Conservation (phyloP, 2,888 invertebrate species). For the Mythimna loreyi region DNA sequence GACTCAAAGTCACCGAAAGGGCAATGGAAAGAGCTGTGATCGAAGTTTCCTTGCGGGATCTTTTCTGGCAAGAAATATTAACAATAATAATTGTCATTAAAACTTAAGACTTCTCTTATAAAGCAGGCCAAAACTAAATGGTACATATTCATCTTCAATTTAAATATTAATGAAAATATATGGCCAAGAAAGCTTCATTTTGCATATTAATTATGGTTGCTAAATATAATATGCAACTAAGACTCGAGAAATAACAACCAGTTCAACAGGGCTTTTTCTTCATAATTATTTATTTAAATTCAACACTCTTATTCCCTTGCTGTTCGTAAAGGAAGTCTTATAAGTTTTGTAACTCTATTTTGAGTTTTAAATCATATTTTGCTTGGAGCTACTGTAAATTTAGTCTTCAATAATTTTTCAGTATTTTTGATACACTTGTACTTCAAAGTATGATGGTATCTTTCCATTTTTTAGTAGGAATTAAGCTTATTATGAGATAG, state of each 20-base stretch:
- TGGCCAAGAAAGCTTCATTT: slow-evolving; percentile 37
- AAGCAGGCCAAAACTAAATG: slow-evolving; percentile 19
- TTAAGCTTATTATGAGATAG: neutral
- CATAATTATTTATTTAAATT: slow-evolving; percentile 17
- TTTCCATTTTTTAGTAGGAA: neutral
- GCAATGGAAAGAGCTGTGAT: too few relatives aligned
- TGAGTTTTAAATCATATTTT: slow-evolving; percentile 19
- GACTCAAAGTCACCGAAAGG: too few relatives aligned
- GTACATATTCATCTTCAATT: slow-evolving; percentile 38
- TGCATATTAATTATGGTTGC: slow-evolving; percentile 43
- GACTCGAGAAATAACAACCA: slow-evolving; percentile 17
- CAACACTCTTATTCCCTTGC: neutral
- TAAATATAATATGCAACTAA: slow-evolving; percentile 48
- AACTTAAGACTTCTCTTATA: slow-evolving; percentile 5
- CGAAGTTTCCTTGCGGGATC: too few relatives aligned
- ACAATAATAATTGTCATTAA: neutral
- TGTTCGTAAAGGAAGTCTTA: slow-evolving; percentile 6
- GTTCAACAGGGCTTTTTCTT: slow-evolving; percentile 12
- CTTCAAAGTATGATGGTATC: too few relatives aligned
- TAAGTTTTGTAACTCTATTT: slow-evolving; percentile 23
- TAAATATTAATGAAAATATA: slow-evolving; percentile 50
- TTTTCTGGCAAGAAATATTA: too few relatives aligned
- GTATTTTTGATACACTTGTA: neutral
- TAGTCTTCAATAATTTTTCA: slow-evolving; percentile 1
- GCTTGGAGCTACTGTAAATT: slow-evolving; percentile 21